Conservation (phyloP, 2,888 invertebrate genomes). For the Euproctis similis region DNA sequence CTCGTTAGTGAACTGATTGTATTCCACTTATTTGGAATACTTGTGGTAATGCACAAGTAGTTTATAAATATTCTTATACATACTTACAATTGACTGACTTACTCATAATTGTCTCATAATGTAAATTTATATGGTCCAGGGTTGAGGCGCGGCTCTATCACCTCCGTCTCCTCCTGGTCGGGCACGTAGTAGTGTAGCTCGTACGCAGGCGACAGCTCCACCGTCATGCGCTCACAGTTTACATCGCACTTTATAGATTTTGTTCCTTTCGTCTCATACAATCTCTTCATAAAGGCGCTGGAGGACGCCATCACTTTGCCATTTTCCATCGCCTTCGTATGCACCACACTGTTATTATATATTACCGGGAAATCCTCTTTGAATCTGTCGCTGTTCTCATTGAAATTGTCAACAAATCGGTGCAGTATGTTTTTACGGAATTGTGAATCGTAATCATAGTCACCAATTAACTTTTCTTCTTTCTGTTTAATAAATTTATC, state of each 20-base stretch:
- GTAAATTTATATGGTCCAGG: conserved; percentile 27
- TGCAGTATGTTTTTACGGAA: conserved; percentile 48
- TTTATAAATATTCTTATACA: no score
- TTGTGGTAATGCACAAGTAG: no score
- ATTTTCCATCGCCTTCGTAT: conserved; percentile 26
- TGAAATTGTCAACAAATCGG: conserved; percentile 56
- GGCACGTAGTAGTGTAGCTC: conserved; percentile 65
- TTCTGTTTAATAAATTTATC: conserved; percentile 13
- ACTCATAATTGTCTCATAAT: conserved; percentile 33
- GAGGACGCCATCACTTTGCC: conserved; percentile 45
- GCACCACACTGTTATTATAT: conserved; percentile 55
- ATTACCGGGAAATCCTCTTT: conserved; percentile 55
- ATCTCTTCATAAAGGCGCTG: conserved; percentile 42
- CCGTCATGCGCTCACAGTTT: conserved; percentile 42
- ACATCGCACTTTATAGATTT: conserved; percentile 31
- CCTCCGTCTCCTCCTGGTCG: conserved; percentile 53
- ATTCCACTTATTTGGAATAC: no score
- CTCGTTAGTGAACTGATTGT: no score
- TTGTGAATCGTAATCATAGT: conserved; percentile 47
- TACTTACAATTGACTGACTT: no score
- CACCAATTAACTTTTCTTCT: conserved; percentile 18
- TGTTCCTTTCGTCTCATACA: conserved; percentile 25
- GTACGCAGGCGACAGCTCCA: conserved; percentile 58
- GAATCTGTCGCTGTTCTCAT: conserved; percentile 51
- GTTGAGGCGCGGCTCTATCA: conserved; percentile 26